Evolutionary conservation across 2,888 invertebrate genomes (phyloP), one percentile per base, ranked within the genome.

Genomic region (Standfussiana lucernea): DNA sequence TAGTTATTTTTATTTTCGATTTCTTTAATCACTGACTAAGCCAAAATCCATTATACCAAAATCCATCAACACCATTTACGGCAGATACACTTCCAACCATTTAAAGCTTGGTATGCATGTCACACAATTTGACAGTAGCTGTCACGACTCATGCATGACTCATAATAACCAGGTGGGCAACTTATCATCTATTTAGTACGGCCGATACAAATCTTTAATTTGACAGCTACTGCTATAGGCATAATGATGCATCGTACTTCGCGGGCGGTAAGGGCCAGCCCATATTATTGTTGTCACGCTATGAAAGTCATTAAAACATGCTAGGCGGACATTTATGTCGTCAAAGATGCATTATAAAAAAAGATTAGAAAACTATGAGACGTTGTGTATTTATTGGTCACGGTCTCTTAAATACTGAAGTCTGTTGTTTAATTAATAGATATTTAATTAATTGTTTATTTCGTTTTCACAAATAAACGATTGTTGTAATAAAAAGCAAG

Each of bases 201-300:
- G 65, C 37, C 87, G 85, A 83, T 79, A 85, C 85, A 75, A 87
- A 87, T 87, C 83, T 77, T 47, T 86, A 85, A 87, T 88, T 85
- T 88, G 87, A 87, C 88, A 83, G 87, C 87, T 69, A 77, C 77
- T 78, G 77, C 45, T 68, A 28, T 32, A 70, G 50, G 68, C 69
- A 56, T 74, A 73, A 76, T 87, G 87, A 87, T 88, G 79, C 62
- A 87, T 84, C 50, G 74, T 45, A n/a, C 32, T 65, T 37, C 65
- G 66, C 67, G 64, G 56, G 72, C 50, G 65, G 56, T 82, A 35
- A 59, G 35, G 66, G 53, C 70, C 24, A 5, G 62, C 32, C 50
- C 37, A 53, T 45, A 35, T 18, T 68, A 68, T 42, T 69, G 56
- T 53, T 70, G 37, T 68, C 7, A 37, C 1, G 35, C 24, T 45